phyloP scores from a whole-genome alignment of 1,140 invertebrate species.

The Chlorops oryzae region DNA sequence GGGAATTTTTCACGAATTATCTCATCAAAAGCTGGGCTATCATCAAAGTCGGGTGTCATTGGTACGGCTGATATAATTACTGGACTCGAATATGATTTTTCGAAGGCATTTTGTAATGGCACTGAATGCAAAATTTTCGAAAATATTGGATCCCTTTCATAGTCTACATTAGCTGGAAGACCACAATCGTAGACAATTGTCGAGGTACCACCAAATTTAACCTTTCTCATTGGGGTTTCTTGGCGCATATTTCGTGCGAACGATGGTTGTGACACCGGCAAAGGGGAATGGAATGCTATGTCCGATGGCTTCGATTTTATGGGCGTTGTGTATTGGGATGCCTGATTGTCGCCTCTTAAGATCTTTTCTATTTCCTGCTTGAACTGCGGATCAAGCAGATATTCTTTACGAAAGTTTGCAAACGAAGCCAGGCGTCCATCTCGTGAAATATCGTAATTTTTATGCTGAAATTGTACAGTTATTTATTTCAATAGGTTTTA shows the following conservation, averaged over 20 bases:
- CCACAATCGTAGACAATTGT: slow-evolving; percentile 36
- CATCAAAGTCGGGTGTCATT: slow-evolving; percentile 16
- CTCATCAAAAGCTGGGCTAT: slow-evolving; percentile 42
- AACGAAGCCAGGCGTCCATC: slow-evolving; percentile 54
- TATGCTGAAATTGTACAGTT: slow-evolving; percentile 27
- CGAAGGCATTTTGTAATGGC: slow-evolving; percentile 29
- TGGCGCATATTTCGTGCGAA: slow-evolving; percentile 36
- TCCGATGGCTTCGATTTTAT: slow-evolving; percentile 17
- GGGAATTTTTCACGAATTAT: too few species aligned
- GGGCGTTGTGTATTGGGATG: slow-evolving; percentile 16
- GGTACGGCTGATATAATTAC: slow-evolving; percentile 26
- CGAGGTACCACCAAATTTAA: slow-evolving; percentile 39
- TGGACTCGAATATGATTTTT: slow-evolving; percentile 24
- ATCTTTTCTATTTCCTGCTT: slow-evolving; percentile 46
- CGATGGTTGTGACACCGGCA: slow-evolving; percentile 32
- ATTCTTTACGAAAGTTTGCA: slow-evolving; percentile 53
- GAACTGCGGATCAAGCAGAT: slow-evolving; percentile 51
- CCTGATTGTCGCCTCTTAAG: slow-evolving; percentile 11
- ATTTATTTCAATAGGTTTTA: neutral
- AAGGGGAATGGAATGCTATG: slow-evolving; percentile 35
- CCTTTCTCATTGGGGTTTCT: slow-evolving; percentile 40
- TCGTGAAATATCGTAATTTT: slow-evolving; percentile 51
- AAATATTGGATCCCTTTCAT: slow-evolving; percentile 40
- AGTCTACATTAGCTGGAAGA: slow-evolving; percentile 35
- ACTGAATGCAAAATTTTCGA: slow-evolving; percentile 39